phyloP scores from a whole-genome alignment of 1,140 invertebrate genomes.

The Agraylea sexmaculata region DNA sequence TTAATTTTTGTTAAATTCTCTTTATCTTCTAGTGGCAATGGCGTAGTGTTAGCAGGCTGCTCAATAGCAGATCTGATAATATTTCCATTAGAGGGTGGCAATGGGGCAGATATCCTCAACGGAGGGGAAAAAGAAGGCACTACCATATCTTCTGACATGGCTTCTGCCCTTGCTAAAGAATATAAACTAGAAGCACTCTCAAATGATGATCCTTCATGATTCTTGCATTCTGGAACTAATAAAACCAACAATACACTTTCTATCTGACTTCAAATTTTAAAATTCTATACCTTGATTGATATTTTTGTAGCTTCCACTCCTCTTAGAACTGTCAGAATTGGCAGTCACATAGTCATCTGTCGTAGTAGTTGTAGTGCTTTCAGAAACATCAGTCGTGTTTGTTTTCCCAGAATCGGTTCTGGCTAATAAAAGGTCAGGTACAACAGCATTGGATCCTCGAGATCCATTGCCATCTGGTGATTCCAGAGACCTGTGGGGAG shows the following conservation, averaged over 20 bases:
- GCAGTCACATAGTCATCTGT: slow-evolving; percentile 84
- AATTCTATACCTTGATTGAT: slow-evolving; percentile 12
- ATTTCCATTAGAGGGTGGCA: slow-evolving; percentile 2
- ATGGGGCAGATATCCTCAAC: slow-evolving; percentile 29
- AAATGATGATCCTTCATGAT: slow-evolving; percentile 63
- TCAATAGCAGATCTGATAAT: background rate
- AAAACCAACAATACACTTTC: slow-evolving; percentile 6
- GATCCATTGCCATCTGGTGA: slow-evolving; percentile 16
- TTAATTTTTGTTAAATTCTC: too few species aligned
- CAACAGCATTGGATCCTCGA: slow-evolving; percentile 18
- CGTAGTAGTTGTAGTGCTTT: slow-evolving; percentile 72
- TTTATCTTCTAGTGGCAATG: background rate
- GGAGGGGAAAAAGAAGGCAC: slow-evolving; percentile 40
- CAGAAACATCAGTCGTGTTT: slow-evolving; percentile 64
- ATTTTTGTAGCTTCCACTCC: slow-evolving; percentile 26
- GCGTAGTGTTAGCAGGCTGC: background rate
- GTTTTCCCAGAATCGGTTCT: slow-evolving; percentile 61
- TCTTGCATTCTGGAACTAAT: slow-evolving; percentile 37
- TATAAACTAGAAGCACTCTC: slow-evolving; percentile 71
- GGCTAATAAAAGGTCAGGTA: slow-evolving; percentile 32
- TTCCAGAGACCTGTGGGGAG: slow-evolving; percentile 21
- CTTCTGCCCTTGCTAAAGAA: slow-evolving; percentile 58
- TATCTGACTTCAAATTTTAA: too few species aligned
- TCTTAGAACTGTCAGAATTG: slow-evolving; percentile 60
- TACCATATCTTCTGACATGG: slow-evolving; percentile 44